phyloP scores from a whole-genome alignment of 2,113 vertebrate species.

The Dicerorhinus sumatrensis region DNA sequence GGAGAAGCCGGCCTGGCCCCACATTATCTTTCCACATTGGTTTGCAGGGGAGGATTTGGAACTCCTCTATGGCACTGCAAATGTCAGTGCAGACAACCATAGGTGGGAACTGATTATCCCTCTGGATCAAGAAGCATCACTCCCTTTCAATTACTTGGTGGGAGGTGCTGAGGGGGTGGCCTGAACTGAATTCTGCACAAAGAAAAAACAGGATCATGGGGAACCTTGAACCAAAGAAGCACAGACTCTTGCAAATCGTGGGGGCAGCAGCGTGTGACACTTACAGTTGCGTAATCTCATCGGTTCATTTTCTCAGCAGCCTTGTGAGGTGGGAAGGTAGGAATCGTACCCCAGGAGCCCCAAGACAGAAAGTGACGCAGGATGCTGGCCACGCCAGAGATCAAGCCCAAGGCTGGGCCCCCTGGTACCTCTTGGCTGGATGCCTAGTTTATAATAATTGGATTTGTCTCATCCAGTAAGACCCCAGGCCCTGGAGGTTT shows the following conservation, averaged over 20 bases:
- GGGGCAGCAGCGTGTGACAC: accelerated
- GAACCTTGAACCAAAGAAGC: background rate
- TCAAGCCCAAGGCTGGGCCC: background rate
- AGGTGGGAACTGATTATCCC: background rate
- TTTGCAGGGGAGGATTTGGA: background rate
- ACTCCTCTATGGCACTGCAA: background rate
- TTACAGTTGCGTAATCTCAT: background rate
- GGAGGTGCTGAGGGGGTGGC: background rate
- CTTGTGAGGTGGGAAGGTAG: background rate
- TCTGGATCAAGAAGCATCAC: background rate
- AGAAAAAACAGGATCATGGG: background rate
- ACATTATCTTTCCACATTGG: background rate
- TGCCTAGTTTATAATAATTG: background rate
- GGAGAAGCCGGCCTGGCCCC: background rate
- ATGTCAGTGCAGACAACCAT: background rate
- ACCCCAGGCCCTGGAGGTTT: background rate
- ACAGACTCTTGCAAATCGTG: background rate
- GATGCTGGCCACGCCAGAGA: background rate
- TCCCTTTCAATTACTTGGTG: background rate
- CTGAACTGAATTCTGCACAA: background rate
- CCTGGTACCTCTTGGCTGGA: background rate
- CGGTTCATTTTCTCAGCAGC: background rate
- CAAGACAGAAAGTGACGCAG: background rate
- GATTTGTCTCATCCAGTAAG: background rate
- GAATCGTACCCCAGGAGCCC: background rate